Conservation (phyloP, 2,113 vertebrate species). For the Cromileptes altivelis region DNA sequence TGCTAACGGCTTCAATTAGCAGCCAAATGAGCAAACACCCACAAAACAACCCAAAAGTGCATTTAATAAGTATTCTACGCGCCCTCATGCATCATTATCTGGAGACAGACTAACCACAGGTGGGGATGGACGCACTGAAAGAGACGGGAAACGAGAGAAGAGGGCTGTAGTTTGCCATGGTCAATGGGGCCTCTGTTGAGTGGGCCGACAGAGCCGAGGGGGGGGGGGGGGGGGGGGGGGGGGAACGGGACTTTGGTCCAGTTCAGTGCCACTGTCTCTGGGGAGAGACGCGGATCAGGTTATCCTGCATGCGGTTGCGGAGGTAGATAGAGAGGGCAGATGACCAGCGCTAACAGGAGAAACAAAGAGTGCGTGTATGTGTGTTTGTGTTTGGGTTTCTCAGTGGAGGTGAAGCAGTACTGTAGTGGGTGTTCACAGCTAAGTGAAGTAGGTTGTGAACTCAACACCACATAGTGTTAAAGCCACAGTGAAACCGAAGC, state of each 20-base stretch:
- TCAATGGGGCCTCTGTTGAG: constrained; percentile 79
- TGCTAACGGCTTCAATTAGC: constrained; percentile 1
- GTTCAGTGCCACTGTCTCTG: constrained; percentile 21
- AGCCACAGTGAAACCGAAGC: constrained; percentile 58
- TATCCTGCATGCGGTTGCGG: constrained; percentile 23
- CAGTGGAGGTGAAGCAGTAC: constrained; percentile 8
- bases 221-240: neutral
- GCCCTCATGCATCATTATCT: constrained; percentile 48
- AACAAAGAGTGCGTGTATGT: neutral
- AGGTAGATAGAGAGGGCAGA: constrained; percentile 40
- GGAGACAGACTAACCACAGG: constrained; percentile 60
- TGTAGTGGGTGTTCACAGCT: neutral
- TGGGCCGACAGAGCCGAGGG: neutral
- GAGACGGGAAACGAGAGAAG: constrained; percentile 65
- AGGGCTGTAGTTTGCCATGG: constrained; percentile 59
- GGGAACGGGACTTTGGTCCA: constrained; percentile 11
- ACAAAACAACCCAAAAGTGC: neutral
- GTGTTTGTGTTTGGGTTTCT: neutral
- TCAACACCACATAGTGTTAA: constrained; percentile 38
- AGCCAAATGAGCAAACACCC: neutral
- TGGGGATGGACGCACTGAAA: constrained; percentile 53
- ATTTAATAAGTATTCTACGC: constrained; percentile 23
- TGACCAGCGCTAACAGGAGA: neutral
- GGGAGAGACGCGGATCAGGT: constrained; percentile 36
- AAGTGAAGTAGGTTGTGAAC: constrained; percentile 22